phyloP scores from a whole-genome alignment of 2,888 invertebrate genomes.

The Peribatodes rhomboidaria region DNA sequence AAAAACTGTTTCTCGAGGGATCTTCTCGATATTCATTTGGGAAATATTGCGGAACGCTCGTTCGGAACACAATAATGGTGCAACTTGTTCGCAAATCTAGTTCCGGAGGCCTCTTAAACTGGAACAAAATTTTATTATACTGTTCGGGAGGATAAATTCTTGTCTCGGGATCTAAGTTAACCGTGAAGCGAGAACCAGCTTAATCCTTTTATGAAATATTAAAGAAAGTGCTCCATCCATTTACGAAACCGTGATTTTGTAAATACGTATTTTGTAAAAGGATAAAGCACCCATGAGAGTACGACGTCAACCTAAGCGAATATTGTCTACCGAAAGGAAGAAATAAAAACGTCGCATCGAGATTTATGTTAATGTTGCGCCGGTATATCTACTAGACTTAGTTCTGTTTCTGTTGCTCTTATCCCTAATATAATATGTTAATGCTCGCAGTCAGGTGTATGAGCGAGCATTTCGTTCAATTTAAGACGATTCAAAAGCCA shows the following conservation, averaged over 20 bases:
- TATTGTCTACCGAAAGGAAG: slow-evolving; percentile 48
- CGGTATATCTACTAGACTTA: slow-evolving; percentile 51
- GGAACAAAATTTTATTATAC: slow-evolving; percentile 45
- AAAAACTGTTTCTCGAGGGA: slow-evolving; percentile 70
- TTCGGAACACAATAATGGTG: slow-evolving; percentile 63
- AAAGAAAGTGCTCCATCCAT: slow-evolving; percentile 31
- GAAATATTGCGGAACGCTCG: slow-evolving; percentile 67
- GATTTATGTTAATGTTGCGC: slow-evolving; percentile 58
- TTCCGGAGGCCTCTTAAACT: slow-evolving; percentile 51
- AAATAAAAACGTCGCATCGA: slow-evolving; percentile 54
- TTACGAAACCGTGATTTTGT: slow-evolving; percentile 36
- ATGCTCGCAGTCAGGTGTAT: slow-evolving; percentile 61
- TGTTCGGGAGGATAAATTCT: slow-evolving; percentile 44
- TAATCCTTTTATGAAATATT: slow-evolving; percentile 37
- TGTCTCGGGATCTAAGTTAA: slow-evolving; percentile 41
- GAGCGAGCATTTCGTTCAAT: slow-evolving; percentile 62
- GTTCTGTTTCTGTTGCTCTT: slow-evolving; percentile 47
- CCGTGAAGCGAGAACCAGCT: slow-evolving; percentile 36
- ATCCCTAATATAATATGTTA: slow-evolving; percentile 58
- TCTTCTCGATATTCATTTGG: slow-evolving; percentile 67
- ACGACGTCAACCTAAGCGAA: slow-evolving; percentile 48
- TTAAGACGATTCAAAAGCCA: slow-evolving; percentile 73
- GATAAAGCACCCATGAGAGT: slow-evolving; percentile 40
- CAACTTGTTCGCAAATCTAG: slow-evolving; percentile 54
- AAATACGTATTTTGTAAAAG: slow-evolving; percentile 39